phyloP scores from a whole-genome alignment of 2,797 vertebrate genomes.

The Cryptoblepharus egeriae region DNA sequence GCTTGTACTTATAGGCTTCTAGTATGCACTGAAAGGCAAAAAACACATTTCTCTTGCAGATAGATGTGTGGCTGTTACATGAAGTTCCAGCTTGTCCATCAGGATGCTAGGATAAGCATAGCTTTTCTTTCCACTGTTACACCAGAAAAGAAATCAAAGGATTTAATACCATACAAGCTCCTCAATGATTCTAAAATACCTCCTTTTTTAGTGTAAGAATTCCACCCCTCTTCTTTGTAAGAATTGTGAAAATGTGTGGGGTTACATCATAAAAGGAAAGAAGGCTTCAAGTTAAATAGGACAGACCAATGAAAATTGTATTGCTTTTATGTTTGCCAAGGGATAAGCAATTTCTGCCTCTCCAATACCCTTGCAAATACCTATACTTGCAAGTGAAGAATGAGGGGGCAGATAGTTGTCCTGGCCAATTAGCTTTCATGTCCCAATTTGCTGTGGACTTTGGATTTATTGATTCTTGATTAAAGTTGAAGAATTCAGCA shows the following conservation, averaged over 20 bases:
- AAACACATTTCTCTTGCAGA: not conserved
- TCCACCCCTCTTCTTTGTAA: not conserved
- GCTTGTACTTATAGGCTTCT: not conserved
- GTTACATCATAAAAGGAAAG: not conserved
- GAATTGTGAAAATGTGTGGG: not conserved
- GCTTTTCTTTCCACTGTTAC: not conserved
- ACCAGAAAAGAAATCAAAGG: not conserved
- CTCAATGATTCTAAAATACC: not conserved
- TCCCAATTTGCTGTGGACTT: conserved; percentile 48
- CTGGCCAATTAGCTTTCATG: not conserved
- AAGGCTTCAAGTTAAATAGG: conserved; percentile 2
- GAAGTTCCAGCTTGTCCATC: not conserved
- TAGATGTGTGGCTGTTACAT: not conserved
- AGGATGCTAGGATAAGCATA: not conserved
- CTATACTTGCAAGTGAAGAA: rapidly evolving
- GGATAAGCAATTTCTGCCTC: not conserved
- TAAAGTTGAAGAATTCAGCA: conserved; percentile 42
- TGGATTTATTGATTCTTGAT: conserved; percentile 68
- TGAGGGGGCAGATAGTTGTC: not conserved
- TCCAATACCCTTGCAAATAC: conserved; percentile 29
- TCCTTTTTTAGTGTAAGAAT: not conserved
- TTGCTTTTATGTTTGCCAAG: conserved; percentile 23
- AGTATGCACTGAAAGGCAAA: not conserved
- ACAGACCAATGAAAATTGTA: not conserved
- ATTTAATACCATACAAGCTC: not conserved